Conservation (phyloP, 1,140 invertebrate species). For the Cecropterus lyciades region DNA sequence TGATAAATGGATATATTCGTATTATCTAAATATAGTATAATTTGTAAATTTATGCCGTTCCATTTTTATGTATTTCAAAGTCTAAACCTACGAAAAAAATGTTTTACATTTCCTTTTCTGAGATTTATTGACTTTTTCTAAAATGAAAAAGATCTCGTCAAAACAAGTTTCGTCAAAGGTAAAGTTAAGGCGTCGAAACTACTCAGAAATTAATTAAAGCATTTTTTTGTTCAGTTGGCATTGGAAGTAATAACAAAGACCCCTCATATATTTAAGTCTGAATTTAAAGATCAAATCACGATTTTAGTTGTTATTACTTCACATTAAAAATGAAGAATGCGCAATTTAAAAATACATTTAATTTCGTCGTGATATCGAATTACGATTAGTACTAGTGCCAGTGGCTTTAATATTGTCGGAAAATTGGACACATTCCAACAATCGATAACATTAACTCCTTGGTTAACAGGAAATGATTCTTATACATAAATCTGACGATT, state of each 20-base stretch:
- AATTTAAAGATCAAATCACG: background rate
- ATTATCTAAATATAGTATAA: too few relatives aligned
- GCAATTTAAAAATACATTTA: constrained; percentile 63
- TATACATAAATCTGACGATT: background rate
- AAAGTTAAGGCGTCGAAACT: too few relatives aligned
- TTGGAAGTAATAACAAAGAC: background rate
- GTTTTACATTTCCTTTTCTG: too few relatives aligned
- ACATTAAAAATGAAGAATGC: background rate
- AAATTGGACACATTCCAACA: constrained; percentile 70
- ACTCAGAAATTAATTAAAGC: too few relatives aligned
- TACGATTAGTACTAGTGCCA: constrained; percentile 64
- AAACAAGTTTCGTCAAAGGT: too few relatives aligned
- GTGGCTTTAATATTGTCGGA: constrained; percentile 61
- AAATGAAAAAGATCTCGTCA: too few relatives aligned
- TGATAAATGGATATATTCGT: too few relatives aligned
- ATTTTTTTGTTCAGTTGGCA: too few relatives aligned
- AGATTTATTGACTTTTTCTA: too few relatives aligned
- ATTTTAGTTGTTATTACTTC: background rate
- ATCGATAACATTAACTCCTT: constrained; percentile 59
- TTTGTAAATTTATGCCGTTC: too few relatives aligned
- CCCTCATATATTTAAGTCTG: background rate
- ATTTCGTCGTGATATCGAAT: constrained; percentile 69
- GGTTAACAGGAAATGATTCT: background rate
- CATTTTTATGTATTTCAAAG: too few relatives aligned
- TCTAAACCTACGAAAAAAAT: too few relatives aligned